Base-by-base conservation (phyloP, 1,140 invertebrate species). In the Bicyclus anynana region DNA sequence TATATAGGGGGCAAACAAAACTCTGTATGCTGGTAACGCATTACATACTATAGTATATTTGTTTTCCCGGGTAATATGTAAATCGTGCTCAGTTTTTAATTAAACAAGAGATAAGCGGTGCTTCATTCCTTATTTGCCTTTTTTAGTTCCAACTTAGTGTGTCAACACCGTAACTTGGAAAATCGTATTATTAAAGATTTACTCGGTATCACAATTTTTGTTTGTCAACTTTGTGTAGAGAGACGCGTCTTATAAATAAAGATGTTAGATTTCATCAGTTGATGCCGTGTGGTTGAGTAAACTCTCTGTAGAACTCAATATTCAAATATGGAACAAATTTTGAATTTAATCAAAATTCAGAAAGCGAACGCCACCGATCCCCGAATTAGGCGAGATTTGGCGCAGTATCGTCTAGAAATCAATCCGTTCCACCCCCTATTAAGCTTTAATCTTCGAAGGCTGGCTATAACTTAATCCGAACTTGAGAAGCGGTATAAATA, bases 401-500 rank as follows among this genome's bases (percentile, higher is more conserved):
- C 65, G 69, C 65, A 63, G 71, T 60, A 74, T 71, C 74, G 73
- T 75, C 71, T 74, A 78, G 80, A 77, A 87, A 87, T 87, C 84
- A 87, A 87, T 87, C 81, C 67, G 77, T 82, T 63, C 72, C 63
- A 53, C 66, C 74, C 74, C 65, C 78, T 67, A 87, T 84, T 84
- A 84, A 81, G 78, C 67, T 84, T 84, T 86, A 84, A 84, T 87
- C 79, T 84, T 79, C 74, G 77, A 68, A 74, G 70, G 75, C 75
- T 77, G 80, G 84, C 78, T 79, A 84, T 87, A 87, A 87, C 84
- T 87, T 87, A 87, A 84, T 87, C 81, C 77, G 33, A 61, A 76
- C 67, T 81, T 77, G 71, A 81, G 79, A 74, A 74, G 67, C 75
- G 73, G 77, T 76, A 81, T 83, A 83, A 84, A 86, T 84, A 82